Conservation (phyloP, 2,113 vertebrate species). For the Pungitius pungitius region DNA sequence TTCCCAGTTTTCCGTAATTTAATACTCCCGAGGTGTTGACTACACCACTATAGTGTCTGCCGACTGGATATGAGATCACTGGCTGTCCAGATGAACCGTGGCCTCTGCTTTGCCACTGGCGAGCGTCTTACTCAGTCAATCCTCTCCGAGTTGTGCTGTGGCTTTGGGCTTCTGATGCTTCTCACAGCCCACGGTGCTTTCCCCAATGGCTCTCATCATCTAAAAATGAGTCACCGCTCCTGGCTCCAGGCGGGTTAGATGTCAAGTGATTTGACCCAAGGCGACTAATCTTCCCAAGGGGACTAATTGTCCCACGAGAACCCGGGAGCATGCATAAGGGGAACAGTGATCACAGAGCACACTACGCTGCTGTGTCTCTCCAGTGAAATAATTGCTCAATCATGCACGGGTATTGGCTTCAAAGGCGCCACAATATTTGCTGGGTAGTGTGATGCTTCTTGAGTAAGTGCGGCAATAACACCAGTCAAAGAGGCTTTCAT, state of each 20-base stretch:
- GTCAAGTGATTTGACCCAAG: conserved; percentile 61
- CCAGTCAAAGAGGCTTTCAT: neutral
- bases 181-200: conserved; percentile 53
- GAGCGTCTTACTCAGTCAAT: conserved; percentile 62
- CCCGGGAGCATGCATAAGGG: conserved; percentile 28
- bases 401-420: conserved; percentile 49
- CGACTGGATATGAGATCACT: conserved; percentile 62
- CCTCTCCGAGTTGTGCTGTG: conserved; percentile 31
- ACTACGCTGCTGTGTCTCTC: conserved; percentile 46
- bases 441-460: conserved; percentile 22
- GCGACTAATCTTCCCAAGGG: conserved; percentile 63
- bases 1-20: conserved; percentile 47
- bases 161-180: conserved; percentile 64
- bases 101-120: conserved; percentile 54
- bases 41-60: conserved; percentile 41
- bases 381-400: conserved; percentile 47
- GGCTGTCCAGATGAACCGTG: conserved; percentile 46
- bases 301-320: no score
- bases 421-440: conserved; percentile 19
- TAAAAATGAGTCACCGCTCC: conserved; percentile 64
- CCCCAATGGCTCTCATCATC: conserved; percentile 50
- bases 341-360: conserved; percentile 46
- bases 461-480: neutral
- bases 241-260: conserved; percentile 45
- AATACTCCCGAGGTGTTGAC: conserved; percentile 10